These are phyloP conservation scores for Gnatocerus cornutus DNA, from an alignment of 2,888 invertebrate species.

Conservation along the genomic window DNA sequence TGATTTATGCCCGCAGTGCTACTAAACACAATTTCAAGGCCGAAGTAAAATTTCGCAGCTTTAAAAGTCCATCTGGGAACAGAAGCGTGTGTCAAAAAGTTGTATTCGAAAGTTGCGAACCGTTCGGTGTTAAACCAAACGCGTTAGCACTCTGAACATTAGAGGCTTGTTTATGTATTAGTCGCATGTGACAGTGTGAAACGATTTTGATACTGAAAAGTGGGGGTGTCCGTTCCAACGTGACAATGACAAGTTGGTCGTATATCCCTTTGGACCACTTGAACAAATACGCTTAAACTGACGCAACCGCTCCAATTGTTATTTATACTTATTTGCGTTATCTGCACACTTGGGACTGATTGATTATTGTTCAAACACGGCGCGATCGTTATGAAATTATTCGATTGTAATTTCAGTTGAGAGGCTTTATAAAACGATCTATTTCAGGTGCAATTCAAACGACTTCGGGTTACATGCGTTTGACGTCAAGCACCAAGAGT, in stretches of 20 bases:
- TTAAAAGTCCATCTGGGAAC: no score
- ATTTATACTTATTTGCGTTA: constrained; percentile 58
- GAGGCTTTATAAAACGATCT: constrained; percentile 30
- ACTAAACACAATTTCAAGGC: no score
- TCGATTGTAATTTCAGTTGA: constrained; percentile 37
- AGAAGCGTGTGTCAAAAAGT: no score
- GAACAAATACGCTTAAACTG: constrained; percentile 56
- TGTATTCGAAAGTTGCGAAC: no score
- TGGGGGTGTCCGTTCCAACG: constrained; percentile 51
- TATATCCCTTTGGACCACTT: constrained; percentile 57
- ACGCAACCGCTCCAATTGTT: constrained; percentile 57
- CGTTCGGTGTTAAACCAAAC: constrained; percentile 12
- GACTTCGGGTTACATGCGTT: constrained; percentile 24
- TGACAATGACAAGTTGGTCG: constrained; percentile 60
- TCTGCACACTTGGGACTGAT: constrained; percentile 48
- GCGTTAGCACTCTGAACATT: constrained; percentile 25
- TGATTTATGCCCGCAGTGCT: no score
- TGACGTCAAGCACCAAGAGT: constrained; percentile 40
- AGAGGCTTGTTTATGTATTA: constrained; percentile 34
- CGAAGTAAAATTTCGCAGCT: no score
- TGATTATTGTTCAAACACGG: constrained; percentile 48
- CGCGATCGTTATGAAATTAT: constrained; percentile 48
- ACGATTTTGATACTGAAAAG: constrained; percentile 42
- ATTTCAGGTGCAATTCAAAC: constrained; percentile 39
- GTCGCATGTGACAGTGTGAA: constrained; percentile 40